Base-by-base conservation (phyloP, 2,888 invertebrate species). In the Beris chalybata region DNA sequence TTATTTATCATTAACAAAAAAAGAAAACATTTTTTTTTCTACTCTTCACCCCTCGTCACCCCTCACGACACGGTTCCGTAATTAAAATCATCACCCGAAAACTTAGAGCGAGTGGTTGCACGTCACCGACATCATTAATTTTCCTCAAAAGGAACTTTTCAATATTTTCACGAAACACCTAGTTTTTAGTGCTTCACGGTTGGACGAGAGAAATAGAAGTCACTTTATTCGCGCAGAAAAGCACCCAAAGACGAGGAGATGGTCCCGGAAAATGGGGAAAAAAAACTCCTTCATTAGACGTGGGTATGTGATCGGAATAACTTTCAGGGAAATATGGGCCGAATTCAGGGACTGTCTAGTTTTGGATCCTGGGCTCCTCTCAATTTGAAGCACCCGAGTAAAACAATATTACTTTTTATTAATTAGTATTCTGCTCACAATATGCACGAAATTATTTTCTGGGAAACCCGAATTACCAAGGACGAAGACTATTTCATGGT, bases 401-500 rank as follows among this genome's bases (percentile, higher is more conserved):
- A 61, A 38, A 61, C 52, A 61, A 61, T 61, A 61, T 61, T 61
- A 61, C 50, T 61, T 61, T 52, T 61, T 61, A 61, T 61, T 61
- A 61, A 61, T 61, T 61, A 61, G 61, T 61, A 61, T 61, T 50
- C 61, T 50, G 61, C 50, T 61, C 50, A 38, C 50, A 52, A 38
- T 52, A 15, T 50, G 38, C 22, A 38, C 38, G 52, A 61, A 61
- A 61, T 61, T 61, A 61, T 61, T 61, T 61, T 52, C 61, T 38
- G 52, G 30, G 52, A 61, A 48, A 50, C 61, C 22, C 43, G 61
- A 61, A 61, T 61, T 52, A 50, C 50, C 52, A 50, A 61, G 61
- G 61, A 50, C 52, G 38, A 38, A 38, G 5, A 38, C 38, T 38
- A 38, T 38, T 38, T 1, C 38, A 5, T 5, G 3, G 38, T 9